A percentile compares a stretch with the other conserved stretches of the same genome.
phyloP scores from a whole-genome alignment of 2,797 vertebrate genomes.

The Ctenosaura bakeri region DNA sequence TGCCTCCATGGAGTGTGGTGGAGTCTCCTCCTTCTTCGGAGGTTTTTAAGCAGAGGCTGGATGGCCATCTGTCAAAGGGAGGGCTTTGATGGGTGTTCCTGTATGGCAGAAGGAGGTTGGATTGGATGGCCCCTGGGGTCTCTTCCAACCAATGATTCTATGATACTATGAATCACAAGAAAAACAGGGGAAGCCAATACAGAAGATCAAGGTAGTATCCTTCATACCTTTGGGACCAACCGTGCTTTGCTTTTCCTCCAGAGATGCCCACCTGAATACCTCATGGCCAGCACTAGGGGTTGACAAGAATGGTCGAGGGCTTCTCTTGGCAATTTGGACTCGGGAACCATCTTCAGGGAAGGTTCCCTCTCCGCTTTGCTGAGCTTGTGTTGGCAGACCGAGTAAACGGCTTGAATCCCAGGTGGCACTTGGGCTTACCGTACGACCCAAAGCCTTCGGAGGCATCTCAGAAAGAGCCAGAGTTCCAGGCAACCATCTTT shows the following conservation, averaged over 20 bases:
- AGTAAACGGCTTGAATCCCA: not conserved
- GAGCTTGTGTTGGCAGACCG: accelerated
- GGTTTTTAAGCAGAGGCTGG: no score
- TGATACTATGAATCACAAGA: no score
- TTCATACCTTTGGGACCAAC: accelerated
- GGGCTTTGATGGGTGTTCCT: no score
- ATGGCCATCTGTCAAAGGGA: no score
- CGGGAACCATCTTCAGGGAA: not conserved
- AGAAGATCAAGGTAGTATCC: not conserved
- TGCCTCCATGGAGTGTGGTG: no score
- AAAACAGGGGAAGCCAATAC: not conserved
- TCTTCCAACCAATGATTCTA: no score
- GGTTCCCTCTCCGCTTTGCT: not conserved
- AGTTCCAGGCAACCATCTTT: not conserved
- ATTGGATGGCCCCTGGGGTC: no score
- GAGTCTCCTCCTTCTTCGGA: no score
- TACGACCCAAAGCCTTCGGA: slow-evolving; percentile 1
- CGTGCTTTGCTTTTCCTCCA: not conserved
- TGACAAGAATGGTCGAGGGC: accelerated
- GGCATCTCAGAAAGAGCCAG: not conserved
- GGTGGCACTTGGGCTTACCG: not conserved
- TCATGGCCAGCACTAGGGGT: not conserved
- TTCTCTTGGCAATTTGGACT: not conserved
- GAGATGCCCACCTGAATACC: not conserved
- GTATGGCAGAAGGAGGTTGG: no score